Conservation (phyloP, 2,888 invertebrate genomes). For the Diachrysia chrysitis region DNA sequence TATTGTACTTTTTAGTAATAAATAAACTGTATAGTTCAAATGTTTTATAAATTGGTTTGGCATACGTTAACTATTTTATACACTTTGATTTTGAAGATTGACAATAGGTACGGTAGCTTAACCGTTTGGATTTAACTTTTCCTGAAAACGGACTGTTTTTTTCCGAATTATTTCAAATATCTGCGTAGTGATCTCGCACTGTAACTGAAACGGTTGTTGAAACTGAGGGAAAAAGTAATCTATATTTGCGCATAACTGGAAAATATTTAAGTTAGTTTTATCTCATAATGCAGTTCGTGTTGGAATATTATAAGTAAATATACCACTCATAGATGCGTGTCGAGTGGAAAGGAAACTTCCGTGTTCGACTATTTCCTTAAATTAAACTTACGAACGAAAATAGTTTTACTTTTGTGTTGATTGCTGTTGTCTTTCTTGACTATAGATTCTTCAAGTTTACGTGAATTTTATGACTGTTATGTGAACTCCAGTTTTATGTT, state of each 20-base stretch:
- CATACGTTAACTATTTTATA: not conserved
- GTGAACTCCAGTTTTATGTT: conserved; percentile 35
- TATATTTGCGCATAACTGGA: not conserved
- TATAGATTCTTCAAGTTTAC: conserved; percentile 45
- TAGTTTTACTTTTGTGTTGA: conserved; percentile 42
- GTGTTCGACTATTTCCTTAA: not conserved
- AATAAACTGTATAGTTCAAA: not conserved
- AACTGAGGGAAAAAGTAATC: not conserved
- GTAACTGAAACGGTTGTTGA: not conserved
- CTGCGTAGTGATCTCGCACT: not conserved
- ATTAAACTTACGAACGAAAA: conserved; percentile 1
- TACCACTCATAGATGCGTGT: not conserved
- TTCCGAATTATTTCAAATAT: not conserved
- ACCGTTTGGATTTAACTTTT: not conserved
- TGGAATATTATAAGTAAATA: not conserved
- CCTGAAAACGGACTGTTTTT: not conserved
- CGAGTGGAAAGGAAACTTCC: not conserved
- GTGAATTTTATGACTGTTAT: conserved; percentile 45
- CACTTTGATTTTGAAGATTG: not conserved
- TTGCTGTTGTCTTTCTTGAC: conserved; percentile 35
- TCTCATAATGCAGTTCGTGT: not conserved
- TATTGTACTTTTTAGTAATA: too few relatives aligned
- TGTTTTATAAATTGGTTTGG: conserved; percentile 11
- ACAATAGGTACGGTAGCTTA: not conserved
- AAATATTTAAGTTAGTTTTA: too few relatives aligned